Evolutionary conservation across 2,113 vertebrate species (phyloP).

Genomic region (Laticauda colubrina): DNA sequence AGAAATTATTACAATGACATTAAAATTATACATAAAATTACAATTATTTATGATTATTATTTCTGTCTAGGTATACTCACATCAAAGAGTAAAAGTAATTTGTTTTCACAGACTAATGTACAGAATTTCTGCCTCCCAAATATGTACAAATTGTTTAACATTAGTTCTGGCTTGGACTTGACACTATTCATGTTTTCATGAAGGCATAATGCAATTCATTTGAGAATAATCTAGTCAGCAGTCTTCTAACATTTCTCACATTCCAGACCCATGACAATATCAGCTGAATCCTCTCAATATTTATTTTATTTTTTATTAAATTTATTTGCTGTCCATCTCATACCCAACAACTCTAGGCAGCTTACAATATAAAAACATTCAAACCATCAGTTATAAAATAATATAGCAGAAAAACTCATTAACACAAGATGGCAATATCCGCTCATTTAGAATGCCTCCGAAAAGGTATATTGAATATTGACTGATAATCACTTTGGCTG

Average conservation of each 20-base stretch:
- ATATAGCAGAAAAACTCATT: not conserved
- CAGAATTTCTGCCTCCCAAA: not conserved
- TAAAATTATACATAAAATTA: not conserved
- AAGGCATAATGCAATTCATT: not conserved
- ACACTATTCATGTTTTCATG: not conserved
- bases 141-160: not conserved
- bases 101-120: not conserved
- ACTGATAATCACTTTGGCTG: not conserved
- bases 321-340: not conserved
- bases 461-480: not conserved
- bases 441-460: not conserved
- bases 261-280: not conserved
- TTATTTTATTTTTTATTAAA: not conserved
- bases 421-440: not conserved
- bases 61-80: not conserved
- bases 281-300: not conserved
- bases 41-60: not conserved
- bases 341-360: not conserved
- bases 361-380: not conserved
- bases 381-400: not conserved
- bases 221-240: not conserved
- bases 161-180: not conserved
- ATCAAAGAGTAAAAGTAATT: not conserved
- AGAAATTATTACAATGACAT: not conserved
- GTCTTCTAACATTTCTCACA: not conserved